Base-by-base conservation (phyloP, 2,113 vertebrate genomes). In the Ellobius talpinus region DNA sequence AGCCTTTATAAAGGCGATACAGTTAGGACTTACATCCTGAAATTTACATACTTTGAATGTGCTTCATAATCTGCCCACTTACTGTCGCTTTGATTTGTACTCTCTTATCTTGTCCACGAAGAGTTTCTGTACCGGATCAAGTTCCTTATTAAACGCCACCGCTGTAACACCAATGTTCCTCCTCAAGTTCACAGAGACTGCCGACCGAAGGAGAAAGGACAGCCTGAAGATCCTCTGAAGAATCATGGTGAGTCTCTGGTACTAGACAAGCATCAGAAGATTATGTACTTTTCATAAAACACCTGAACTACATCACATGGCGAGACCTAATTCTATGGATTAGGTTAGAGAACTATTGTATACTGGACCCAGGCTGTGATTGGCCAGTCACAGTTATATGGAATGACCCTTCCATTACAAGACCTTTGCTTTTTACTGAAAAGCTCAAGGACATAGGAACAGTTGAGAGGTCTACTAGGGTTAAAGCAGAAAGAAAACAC, bases 41-140 rank as follows among this genome's bases (percentile, higher is more conserved):
- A 94, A 84, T 14, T 66, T 61, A 87, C 1, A 70, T 55, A 55
- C 29, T 78, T 50, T 45, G 14, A 93, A 63, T 70, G 11, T 0
- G 7, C 42, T 13, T 87, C 36, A 31, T 45, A n/a, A 77, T 81
- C 50, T 70, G 63, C 26, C 26, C 50, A 99, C 99, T 99, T 76
- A 99, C 99, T 99, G 99, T 99, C 99, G 99, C 98, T 99, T 99
- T 31, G 95, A 96, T 94, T 93, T 99, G 98, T 99, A 99, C 92
- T 99, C 99, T 26, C 99, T 99, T 97, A 99, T 99, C 98, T 99
- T 99, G 98, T 99, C 99, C 97, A 99, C 66, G 85, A 99, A 99
- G 45, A 99, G 98, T 86, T 99, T 99, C 99, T 99, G 99, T 78
- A 99, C 92, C 0, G 99, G 99, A 97, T 99, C 99, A 2, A 99